Base-by-base conservation (phyloP, 1,140 invertebrate species). In the Choristoneura fumiferana region DNA sequence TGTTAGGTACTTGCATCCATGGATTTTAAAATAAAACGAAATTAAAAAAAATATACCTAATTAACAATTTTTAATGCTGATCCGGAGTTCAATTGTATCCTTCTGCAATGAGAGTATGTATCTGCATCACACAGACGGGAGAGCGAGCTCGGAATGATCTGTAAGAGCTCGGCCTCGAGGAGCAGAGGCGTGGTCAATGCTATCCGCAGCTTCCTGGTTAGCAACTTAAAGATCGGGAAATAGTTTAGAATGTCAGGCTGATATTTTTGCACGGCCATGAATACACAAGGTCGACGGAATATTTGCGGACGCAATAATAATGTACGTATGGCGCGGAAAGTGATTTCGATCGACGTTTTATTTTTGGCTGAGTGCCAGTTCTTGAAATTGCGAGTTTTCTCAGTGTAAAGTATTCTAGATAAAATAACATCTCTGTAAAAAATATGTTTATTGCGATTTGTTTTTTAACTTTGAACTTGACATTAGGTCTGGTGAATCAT, bases 251-350 rank as follows among this genome's bases (percentile, higher is more conserved):
- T 86, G 81, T 86, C 78, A 88, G 76, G 73, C 83, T 84, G 82
- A 85, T 88, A 88, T 88, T 87, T 88, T 88, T 84, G 82, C 84
- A 69, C 73, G 81, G 68, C 85, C 81, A 70, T 84, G 83, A 84
- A 81, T 68, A 72, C 63, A 78, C 81, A 87, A 88, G 84, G 85
- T 78, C 78, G 70, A 55, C 67, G 71, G 76, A 78, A 76, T 80
- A 33, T 83, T 83, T 79, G 77, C 73, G 64, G 64, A 64, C 69
- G 72, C 64, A 61, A 69, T 72, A 72, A 80, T 81, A 80, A n/a
- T 78, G 64, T 66, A 71, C 59, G 79, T 82, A 81, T 18, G 12
- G 38, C 37, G 55, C 55, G 12, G 81, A 88, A 88, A 85, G 84
- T 85, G 76, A 87, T 84, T 84, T 58, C 68, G 69, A 84, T 83